A percentile compares a stretch with the other conserved stretches of the same genome.
Evolutionary conservation across 2,113 vertebrate species (phyloP).

Genomic region (Phaethornis superciliosus): DNA sequence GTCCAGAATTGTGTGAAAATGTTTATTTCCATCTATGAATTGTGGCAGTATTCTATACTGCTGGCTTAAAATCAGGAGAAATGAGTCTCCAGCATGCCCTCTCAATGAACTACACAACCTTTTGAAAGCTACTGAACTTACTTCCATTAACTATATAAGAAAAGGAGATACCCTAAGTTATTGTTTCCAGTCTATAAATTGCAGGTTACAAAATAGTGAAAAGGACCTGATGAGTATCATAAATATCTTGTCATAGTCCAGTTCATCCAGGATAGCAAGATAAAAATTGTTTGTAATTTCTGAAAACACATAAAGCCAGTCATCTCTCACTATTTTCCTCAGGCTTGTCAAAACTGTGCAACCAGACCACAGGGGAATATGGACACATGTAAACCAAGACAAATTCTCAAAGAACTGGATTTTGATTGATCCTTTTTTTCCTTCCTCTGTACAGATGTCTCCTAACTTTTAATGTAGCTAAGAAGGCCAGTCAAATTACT

Average conservation of each 20-base stretch:
- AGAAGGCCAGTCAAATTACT: neutral
- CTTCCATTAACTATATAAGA: neutral
- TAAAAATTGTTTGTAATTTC: neutral
- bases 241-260: neutral
- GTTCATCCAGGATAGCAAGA: neutral
- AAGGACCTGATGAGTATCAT: neutral
- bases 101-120: neutral
- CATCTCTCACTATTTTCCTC: neutral
- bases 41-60: rapidly evolving
- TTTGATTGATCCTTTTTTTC: neutral
- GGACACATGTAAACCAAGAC: neutral
- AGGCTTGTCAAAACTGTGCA: neutral
- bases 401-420: neutral
- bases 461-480: neutral
- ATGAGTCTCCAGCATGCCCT: rapidly evolving
- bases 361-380: neutral
- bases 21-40: neutral
- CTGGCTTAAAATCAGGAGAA: neutral
- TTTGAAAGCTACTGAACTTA: neutral
- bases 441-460: neutral
- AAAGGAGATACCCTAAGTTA: neutral
- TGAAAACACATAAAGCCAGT: neutral
- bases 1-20: neutral
- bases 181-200: neutral
- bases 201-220: neutral